Conservation (phyloP, 2,113 vertebrate genomes). For the Dasyprocta punctata region DNA sequence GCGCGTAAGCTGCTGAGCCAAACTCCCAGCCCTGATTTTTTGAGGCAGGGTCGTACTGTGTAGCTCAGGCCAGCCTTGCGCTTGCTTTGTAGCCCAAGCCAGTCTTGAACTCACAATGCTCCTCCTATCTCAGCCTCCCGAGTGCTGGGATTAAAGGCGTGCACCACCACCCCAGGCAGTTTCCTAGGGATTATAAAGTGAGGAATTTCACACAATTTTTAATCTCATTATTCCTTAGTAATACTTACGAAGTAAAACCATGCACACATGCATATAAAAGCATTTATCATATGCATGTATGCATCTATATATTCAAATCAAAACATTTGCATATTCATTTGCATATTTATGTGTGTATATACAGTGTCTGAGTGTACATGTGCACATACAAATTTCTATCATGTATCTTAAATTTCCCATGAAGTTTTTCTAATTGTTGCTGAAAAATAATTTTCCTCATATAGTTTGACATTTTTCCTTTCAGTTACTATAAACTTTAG, state of each 20-base stretch:
- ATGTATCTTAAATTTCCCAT: neutral
- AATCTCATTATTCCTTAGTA: conserved; percentile 45
- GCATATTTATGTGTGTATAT: neutral
- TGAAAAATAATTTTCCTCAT: neutral
- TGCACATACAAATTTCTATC: neutral
- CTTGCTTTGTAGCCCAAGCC: no score
- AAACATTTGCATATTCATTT: no score
- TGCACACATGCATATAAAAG: neutral
- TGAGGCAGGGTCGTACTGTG: no score
- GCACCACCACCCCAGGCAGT: no score
- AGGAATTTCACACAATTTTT: conserved; percentile 48
- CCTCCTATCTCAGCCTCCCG: no score
- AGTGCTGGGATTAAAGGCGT: no score
- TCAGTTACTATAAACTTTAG: neutral
- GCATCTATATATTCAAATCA: neutral
- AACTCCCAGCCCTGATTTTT: no score
- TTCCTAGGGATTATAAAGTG: conserved; percentile 41
- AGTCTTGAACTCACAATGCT: no score
- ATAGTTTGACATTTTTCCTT: conserved; percentile 21
- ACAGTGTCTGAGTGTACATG: no score
- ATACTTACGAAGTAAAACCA: neutral
- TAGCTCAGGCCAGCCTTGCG: no score
- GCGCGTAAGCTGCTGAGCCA: no score
- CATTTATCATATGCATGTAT: neutral
- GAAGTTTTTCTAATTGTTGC: neutral